phyloP scores from a whole-genome alignment of 2,113 vertebrate genomes.

The Eudyptes chrysolophus region DNA sequence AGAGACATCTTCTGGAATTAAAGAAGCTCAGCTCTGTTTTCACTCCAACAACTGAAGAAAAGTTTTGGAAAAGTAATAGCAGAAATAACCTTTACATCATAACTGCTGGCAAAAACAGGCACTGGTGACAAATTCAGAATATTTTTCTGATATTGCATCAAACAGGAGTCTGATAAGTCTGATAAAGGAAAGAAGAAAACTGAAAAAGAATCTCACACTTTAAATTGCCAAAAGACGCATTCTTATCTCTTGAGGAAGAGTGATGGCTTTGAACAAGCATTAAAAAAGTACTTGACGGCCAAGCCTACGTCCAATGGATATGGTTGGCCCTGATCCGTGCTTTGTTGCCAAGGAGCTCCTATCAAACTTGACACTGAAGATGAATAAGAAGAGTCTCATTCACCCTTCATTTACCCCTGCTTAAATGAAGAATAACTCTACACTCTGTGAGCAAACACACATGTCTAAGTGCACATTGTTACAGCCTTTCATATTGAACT shows the following conservation, averaged over 20 bases:
- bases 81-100: constrained; percentile 3
- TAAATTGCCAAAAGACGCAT: not conserved
- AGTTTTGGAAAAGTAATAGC: not conserved
- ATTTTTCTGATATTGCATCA: not conserved
- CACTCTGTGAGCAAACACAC: not conserved
- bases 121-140: not conserved
- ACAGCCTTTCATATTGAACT: not conserved
- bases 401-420: not conserved
- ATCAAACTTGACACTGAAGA: not conserved
- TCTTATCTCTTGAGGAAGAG: not conserved
- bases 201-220: not conserved
- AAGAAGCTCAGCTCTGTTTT: not conserved
- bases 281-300: not conserved
- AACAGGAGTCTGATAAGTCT: not conserved
- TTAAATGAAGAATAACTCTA: not conserved
- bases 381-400: not conserved
- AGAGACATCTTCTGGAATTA: not conserved
- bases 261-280: not conserved
- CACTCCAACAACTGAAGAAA: not conserved
- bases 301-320: not conserved
- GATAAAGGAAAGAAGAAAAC: not conserved
- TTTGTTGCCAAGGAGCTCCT: not conserved
- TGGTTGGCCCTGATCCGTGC: not conserved
- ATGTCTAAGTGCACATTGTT: rapidly evolving
- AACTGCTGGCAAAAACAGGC: constrained; percentile 13